Evolutionary conservation across 1,140 invertebrate genomes (phyloP).

Genomic region (Plutomurus gul): DNA sequence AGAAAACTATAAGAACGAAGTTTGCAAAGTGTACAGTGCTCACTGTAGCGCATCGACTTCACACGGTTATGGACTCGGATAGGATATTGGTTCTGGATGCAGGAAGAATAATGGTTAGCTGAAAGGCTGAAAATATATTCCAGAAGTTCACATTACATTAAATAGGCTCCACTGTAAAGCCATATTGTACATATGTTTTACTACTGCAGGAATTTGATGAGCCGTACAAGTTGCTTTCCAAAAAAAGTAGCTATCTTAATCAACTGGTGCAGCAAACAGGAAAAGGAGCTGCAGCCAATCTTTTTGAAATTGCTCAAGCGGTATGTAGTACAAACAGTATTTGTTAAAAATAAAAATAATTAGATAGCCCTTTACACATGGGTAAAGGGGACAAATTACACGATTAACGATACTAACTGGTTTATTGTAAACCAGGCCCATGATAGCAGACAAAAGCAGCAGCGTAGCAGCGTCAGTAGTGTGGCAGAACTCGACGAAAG

Average conservation of each 20-base stretch:
- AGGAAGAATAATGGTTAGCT: slow-evolving; percentile 59
- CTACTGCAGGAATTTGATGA: slow-evolving; percentile 70
- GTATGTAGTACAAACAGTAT: not conserved
- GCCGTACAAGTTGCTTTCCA: slow-evolving; percentile 68
- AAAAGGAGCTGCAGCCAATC: slow-evolving; percentile 63
- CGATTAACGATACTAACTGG: too few relatives aligned
- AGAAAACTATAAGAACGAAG: slow-evolving; percentile 71
- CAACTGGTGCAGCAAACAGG: slow-evolving; percentile 73
- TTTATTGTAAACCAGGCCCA: too few relatives aligned
- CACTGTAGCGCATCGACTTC: slow-evolving; percentile 80
- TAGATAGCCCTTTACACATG: too few relatives aligned
- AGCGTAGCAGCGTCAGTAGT: not conserved
- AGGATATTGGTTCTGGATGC: slow-evolving; percentile 75
- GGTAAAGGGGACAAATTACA: too few relatives aligned
- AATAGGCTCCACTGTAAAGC: not conserved
- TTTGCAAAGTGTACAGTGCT: slow-evolving; percentile 78
- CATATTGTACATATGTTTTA: not conserved
- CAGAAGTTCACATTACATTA: too few relatives aligned
- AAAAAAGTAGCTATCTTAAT: slow-evolving; percentile 66
- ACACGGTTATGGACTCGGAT: slow-evolving; percentile 72
- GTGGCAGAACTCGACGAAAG: not conserved
- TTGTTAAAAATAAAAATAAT: too few relatives aligned
- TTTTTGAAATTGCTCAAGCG: slow-evolving; percentile 68
- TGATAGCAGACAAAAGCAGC: not conserved
- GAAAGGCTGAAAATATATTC: too few relatives aligned